Conservation (phyloP, 2,888 invertebrate species). For the Notodonta dromedarius region DNA sequence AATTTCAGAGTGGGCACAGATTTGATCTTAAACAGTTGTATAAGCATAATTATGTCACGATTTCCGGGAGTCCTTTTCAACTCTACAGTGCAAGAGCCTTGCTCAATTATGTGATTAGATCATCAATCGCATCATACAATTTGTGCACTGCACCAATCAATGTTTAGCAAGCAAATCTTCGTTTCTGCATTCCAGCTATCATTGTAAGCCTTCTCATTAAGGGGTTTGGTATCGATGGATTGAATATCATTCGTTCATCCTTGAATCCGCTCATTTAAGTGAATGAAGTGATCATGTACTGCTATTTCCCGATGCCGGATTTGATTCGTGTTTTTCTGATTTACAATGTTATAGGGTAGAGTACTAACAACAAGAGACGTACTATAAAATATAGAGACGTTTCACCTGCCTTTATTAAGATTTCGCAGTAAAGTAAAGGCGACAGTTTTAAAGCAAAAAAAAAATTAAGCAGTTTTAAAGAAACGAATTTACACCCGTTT, state of each 20-base stretch:
- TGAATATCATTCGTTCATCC: neutral
- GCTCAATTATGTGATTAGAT: neutral
- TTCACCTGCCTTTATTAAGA: too few relatives aligned
- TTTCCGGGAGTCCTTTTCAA: neutral
- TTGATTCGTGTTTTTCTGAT: conserved; percentile 2
- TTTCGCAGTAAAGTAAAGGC: too few relatives aligned
- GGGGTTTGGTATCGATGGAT: neutral
- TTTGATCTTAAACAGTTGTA: too few relatives aligned
- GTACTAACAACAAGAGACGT: neutral
- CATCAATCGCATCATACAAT: neutral
- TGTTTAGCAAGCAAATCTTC: neutral
- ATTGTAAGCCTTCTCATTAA: conserved; percentile 1
- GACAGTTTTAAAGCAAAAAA: too few relatives aligned
- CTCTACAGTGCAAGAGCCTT: neutral
- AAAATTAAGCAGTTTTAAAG: too few relatives aligned
- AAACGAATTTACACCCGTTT: too few relatives aligned
- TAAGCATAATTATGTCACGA: too few relatives aligned
- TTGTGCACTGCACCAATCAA: neutral
- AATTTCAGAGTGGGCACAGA: too few relatives aligned
- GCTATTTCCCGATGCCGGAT: neutral
- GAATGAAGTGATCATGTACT: conserved; percentile 4
- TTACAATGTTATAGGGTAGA: neutral
- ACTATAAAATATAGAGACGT: too few relatives aligned
- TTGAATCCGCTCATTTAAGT: conserved; percentile 1
- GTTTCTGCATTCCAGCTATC: neutral